phyloP scores from a whole-genome alignment of 2,797 vertebrate genomes.

The Myotis daubentonii region DNA sequence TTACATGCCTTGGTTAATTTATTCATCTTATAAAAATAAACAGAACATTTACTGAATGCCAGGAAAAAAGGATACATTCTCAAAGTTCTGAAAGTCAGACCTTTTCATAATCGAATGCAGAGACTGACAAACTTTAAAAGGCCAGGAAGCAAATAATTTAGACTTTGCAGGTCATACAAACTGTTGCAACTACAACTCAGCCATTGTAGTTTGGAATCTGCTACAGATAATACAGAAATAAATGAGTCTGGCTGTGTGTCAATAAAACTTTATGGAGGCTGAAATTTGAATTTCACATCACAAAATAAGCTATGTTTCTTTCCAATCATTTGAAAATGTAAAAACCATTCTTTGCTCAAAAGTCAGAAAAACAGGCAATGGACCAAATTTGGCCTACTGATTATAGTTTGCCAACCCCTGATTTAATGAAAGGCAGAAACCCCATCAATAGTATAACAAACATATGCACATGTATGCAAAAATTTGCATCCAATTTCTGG shows the following conservation, averaged over 20 bases:
- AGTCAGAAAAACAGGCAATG: neutral
- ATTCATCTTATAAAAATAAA: slow-evolving; percentile 35
- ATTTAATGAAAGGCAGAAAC: neutral
- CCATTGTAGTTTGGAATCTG: neutral
- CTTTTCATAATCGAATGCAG: slow-evolving; percentile 16
- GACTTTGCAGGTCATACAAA: neutral
- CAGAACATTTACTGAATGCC: neutral
- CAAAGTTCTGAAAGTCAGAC: neutral
- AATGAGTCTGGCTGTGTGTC: neutral
- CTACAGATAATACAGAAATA: neutral
- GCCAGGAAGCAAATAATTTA: slow-evolving; percentile 21
- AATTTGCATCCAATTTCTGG: neutral
- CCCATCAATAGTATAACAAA: neutral
- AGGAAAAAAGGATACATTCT: neutral
- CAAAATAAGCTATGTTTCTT: slow-evolving; percentile 33
- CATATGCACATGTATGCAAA: neutral
- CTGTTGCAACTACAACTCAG: neutral
- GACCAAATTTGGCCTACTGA: neutral
- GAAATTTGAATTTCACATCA: slow-evolving; percentile 29
- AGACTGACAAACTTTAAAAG: neutral
- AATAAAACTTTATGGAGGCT: neutral
- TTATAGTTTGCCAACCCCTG: neutral
- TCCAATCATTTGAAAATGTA: slow-evolving; percentile 17
- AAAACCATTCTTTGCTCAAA: neutral
- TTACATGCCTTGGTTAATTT: neutral